A percentile compares a stretch with the other conserved stretches of the same genome.
These are phyloP conservation scores for Drosophila aldrichi DNA, from an alignment of 2,888 invertebrate species.

Conservation along the genomic window DNA sequence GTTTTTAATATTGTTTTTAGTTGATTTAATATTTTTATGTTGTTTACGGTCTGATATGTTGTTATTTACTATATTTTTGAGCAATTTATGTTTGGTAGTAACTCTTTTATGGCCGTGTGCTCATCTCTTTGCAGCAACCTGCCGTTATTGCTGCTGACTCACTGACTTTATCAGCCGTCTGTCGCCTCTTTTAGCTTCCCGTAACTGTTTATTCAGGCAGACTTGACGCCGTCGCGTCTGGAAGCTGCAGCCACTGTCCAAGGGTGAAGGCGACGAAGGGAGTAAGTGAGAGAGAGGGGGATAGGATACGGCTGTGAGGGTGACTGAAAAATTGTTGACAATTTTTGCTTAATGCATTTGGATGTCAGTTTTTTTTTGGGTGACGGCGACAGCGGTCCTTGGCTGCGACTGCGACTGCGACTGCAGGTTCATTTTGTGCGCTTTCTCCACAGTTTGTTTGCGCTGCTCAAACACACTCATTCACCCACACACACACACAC, in stretches of 20 bases:
- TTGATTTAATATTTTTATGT: neutral
- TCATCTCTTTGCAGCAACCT: constrained; percentile 30
- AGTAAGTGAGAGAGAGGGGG: neutral
- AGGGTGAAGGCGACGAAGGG: neutral
- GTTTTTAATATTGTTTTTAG: neutral
- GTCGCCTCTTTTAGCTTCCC: neutral
- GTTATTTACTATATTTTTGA: neutral
- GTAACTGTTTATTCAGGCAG: constrained; percentile 66
- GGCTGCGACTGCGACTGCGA: constrained; percentile 17
- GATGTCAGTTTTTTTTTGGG: constrained; percentile 58
- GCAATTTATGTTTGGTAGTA: neutral
- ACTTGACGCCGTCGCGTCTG: constrained; percentile 73
- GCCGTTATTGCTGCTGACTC: constrained; percentile 47
- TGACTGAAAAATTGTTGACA: constrained; percentile 78
- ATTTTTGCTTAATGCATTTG: constrained; percentile 80
- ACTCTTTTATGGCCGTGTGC: neutral
- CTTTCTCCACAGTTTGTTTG: constrained; percentile 61
- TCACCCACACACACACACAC: constrained; percentile 13
- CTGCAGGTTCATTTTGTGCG: constrained; percentile 40
- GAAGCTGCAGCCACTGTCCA: constrained; percentile 48
- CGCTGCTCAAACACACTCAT: constrained; percentile 46
- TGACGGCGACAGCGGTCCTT: constrained; percentile 24
- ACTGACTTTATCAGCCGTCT: constrained; percentile 43
- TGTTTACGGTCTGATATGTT: neutral
- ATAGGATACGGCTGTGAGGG: constrained; percentile 24